Evolutionary conservation across 2,888 invertebrate genomes (phyloP).

Genomic region (Cybosia mesomella): DNA sequence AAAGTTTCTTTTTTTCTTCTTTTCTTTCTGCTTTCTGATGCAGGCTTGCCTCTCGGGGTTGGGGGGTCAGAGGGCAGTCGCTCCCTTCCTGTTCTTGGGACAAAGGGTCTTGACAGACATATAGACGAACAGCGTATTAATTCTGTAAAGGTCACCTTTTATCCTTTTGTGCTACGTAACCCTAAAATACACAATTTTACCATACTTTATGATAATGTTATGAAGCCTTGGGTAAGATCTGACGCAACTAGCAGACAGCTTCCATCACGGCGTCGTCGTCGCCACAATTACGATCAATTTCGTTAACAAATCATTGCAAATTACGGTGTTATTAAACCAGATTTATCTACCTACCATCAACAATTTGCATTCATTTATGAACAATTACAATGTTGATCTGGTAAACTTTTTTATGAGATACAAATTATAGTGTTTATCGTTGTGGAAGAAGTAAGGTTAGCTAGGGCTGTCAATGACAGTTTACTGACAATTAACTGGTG

Average conservation of each 20-base stretch:
- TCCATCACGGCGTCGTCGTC: conserved; percentile 30
- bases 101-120: too few species aligned
- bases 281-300: conserved; percentile 36
- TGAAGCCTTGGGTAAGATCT: conserved; percentile 36
- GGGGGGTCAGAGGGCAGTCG: too few species aligned
- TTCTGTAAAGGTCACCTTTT: too few species aligned
- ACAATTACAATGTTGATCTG: conserved; percentile 36
- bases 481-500: too few species aligned
- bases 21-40: too few species aligned
- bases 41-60: too few species aligned
- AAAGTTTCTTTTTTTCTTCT: too few species aligned
- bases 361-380: conserved; percentile 49
- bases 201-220: conserved; percentile 9
- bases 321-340: conserved; percentile 33
- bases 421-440: conserved; percentile 1
- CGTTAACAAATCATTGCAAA: conserved; percentile 37
- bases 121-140: too few species aligned
- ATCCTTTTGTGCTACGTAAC: too few species aligned
- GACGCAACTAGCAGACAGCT: conserved; percentile 34
- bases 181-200: not conserved
- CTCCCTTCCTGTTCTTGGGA: too few species aligned
- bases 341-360: conserved; percentile 37
- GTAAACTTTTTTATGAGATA: conserved; percentile 9
- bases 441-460: not conserved
- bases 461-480: conserved; percentile 12